phyloP scores from a whole-genome alignment of 2,888 invertebrate species.

The Rhimphoctona megacephalus region DNA sequence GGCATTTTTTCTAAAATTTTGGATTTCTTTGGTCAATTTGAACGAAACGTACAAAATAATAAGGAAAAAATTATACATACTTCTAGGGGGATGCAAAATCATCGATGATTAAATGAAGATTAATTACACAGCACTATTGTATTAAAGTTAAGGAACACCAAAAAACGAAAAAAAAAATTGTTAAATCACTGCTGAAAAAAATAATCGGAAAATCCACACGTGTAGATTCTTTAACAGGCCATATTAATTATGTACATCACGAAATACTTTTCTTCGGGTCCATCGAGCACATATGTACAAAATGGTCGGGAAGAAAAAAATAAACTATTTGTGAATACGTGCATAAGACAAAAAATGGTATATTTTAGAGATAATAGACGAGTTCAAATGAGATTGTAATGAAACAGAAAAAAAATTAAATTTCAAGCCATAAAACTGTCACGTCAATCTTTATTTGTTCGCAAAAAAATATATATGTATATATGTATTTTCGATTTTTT shows the following conservation, averaged over 20 bases:
- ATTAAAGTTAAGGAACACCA: constrained; percentile 22
- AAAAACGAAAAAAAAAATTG: constrained; percentile 13
- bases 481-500: constrained; percentile 48
- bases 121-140: constrained; percentile 34
- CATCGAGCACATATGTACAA: background rate
- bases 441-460: constrained; percentile 78
- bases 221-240: constrained; percentile 8
- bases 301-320: background rate
- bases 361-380: constrained; percentile 6
- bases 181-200: constrained; percentile 41
- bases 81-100: constrained; percentile 52
- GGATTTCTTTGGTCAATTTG: background rate
- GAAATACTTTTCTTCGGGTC: background rate
- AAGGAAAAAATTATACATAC: constrained; percentile 50
- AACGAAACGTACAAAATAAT: constrained; percentile 7
- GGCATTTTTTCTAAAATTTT: background rate
- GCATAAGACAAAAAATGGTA: background rate
- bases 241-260: background rate
- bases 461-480: constrained; percentile 71
- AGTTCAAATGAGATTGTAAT: background rate
- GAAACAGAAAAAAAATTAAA: constrained; percentile 57
- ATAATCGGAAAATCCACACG: constrained; percentile 13
- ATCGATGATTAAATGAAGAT: constrained; percentile 38
- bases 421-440: constrained; percentile 70
- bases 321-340: background rate